Percentiles rank a stretch among this genome's conserved stretches.
Conservation (phyloP, 2,888 invertebrate species). For the Chymomyza fuscimana region DNA sequence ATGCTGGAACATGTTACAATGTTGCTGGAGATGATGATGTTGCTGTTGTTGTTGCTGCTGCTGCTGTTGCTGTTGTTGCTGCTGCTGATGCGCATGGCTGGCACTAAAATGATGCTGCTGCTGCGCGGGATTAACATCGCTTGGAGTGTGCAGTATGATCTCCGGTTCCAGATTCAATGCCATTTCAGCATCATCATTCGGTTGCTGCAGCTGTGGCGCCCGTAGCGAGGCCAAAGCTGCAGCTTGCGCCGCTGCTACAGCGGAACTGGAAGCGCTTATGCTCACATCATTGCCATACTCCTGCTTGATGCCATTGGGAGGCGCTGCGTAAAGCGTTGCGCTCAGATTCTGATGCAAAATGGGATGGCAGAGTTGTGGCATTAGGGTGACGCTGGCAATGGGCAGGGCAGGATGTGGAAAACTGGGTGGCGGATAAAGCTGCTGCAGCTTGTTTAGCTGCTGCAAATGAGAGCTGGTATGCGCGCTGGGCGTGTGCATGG, state of each 20-base stretch:
- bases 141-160: slow-evolving; percentile 74
- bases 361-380: slow-evolving; percentile 77
- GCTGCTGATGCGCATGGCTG: slow-evolving; percentile 61
- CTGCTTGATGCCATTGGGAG: slow-evolving; percentile 76
- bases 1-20: slow-evolving; percentile 76
- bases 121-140: slow-evolving; percentile 71
- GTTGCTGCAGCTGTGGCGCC: slow-evolving; percentile 19
- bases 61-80: slow-evolving; percentile 58
- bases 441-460: slow-evolving; percentile 71
- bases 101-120: slow-evolving; percentile 49
- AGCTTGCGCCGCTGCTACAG: slow-evolving; percentile 62
- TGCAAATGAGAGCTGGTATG: slow-evolving; percentile 66
- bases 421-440: slow-evolving; percentile 74
- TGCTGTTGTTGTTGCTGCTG: slow-evolving; percentile 56
- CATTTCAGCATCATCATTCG: slow-evolving; percentile 68
- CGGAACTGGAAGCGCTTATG: slow-evolving; percentile 47
- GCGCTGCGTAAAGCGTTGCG: slow-evolving; percentile 67
- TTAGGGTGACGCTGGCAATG: slow-evolving; percentile 73
- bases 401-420: slow-evolving; percentile 75
- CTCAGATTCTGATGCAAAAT: slow-evolving; percentile 76
- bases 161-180: slow-evolving; percentile 73
- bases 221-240: slow-evolving; percentile 58
- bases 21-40: slow-evolving; percentile 70
- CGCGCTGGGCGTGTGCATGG: slow-evolving; percentile 46
- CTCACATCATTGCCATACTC: slow-evolving; percentile 68